Conservation (phyloP, 2,113 vertebrate species). For the Etheostoma cragini region DNA sequence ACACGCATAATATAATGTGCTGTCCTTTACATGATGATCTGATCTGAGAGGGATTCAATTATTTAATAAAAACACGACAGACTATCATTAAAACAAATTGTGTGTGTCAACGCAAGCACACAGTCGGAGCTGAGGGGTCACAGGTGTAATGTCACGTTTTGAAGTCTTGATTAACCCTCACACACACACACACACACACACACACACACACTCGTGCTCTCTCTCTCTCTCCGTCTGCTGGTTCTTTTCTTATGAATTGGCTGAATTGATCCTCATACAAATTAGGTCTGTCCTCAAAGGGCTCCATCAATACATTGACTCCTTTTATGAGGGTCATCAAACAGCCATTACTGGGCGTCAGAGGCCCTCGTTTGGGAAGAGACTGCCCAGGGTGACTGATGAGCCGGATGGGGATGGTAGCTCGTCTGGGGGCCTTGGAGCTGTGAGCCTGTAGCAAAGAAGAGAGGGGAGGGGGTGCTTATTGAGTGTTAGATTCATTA, state of each 20-base stretch:
- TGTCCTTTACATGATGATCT: slow-evolving; percentile 78
- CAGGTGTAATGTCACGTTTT: slow-evolving; percentile 77
- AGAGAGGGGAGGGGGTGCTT: slow-evolving; percentile 33
- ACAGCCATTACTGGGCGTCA: slow-evolving; percentile 93
- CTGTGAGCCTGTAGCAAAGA: slow-evolving; percentile 48
- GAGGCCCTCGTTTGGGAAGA: slow-evolving; percentile 85
- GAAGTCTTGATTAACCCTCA: slow-evolving; percentile 50
- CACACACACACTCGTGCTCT: no score
- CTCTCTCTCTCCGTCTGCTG: slow-evolving; percentile 20
- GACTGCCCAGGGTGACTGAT: slow-evolving; percentile 91
- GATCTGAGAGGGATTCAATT: slow-evolving; percentile 79
- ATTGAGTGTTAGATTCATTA: slow-evolving; percentile 76
- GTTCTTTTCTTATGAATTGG: slow-evolving; percentile 86
- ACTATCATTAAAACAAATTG: slow-evolving; percentile 83
- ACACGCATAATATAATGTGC: slow-evolving; percentile 67
- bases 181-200: background rate
- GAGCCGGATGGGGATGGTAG: slow-evolving; percentile 80
- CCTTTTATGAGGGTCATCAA: slow-evolving; percentile 96
- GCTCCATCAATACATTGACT: slow-evolving; percentile 95
- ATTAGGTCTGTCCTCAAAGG: slow-evolving; percentile 88
- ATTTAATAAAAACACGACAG: slow-evolving; percentile 81
- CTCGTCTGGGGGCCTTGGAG: slow-evolving; percentile 65
- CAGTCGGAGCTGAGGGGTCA: slow-evolving; percentile 74
- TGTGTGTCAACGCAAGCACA: slow-evolving; percentile 68
- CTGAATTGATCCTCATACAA: slow-evolving; percentile 91